A percentile compares a stretch with the other conserved stretches of the same genome.
These are phyloP conservation scores for Crenichthys baileyi DNA, from an alignment of 2,797 vertebrate genomes.

Conservation along the genomic window DNA sequence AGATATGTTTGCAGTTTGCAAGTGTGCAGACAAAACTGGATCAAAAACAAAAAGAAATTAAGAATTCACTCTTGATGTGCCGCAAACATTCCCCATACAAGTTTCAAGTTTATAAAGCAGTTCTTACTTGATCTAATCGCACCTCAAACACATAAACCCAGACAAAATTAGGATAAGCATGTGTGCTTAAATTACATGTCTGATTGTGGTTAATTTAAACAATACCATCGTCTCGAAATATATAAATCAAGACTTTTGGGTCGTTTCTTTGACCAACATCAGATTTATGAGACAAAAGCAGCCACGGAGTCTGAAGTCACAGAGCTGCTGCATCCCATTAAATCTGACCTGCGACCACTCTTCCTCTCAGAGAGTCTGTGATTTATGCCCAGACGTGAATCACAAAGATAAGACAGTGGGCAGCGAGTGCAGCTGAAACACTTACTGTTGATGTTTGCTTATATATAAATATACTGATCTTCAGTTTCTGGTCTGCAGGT, in stretches of 20 bases:
- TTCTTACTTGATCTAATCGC: neutral
- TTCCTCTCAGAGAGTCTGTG: slow-evolving; percentile 42
- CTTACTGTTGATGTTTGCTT: slow-evolving; percentile 42
- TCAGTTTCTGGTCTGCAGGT: slow-evolving; percentile 11
- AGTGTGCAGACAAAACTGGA: neutral
- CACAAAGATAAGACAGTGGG: slow-evolving; percentile 49
- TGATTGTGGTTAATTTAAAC: neutral
- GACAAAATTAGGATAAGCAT: slow-evolving; percentile 16
- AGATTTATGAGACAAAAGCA: slow-evolving; percentile 57
- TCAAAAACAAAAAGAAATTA: neutral
- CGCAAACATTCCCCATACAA: neutral
- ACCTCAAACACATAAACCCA: slow-evolving; percentile 20
- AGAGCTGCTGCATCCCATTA: slow-evolving; percentile 75
- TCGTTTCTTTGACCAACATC: slow-evolving; percentile 19
- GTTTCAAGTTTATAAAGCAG: neutral
- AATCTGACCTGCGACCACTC: slow-evolving; percentile 61
- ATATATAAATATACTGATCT: slow-evolving; percentile 35
- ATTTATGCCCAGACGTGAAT: slow-evolving; percentile 69
- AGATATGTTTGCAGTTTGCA: neutral
- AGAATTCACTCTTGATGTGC: neutral
- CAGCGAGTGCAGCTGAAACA: slow-evolving; percentile 30
- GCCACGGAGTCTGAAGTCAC: slow-evolving; percentile 47
- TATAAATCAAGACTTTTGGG: slow-evolving; percentile 15
- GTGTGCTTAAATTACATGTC: neutral
- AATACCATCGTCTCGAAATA: neutral